phyloP scores from a whole-genome alignment of 2,888 invertebrate genomes.

The Invenusta paracnida region DNA sequence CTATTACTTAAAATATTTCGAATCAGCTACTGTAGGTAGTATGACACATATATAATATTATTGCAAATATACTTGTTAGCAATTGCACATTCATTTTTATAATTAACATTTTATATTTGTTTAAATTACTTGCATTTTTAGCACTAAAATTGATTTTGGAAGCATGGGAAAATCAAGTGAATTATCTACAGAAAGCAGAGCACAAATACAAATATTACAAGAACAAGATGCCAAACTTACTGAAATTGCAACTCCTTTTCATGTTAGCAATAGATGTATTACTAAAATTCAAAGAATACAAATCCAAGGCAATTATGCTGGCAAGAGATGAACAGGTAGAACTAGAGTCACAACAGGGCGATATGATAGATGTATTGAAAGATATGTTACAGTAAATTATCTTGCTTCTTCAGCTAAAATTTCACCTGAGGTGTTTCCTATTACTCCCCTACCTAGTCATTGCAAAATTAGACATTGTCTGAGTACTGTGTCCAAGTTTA shows the following conservation, averaged over 20 bases:
- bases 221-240: background rate
- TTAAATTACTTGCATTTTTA: background rate
- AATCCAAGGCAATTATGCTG: background rate
- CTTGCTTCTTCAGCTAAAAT: constrained; percentile 18
- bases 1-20: background rate
- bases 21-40: background rate
- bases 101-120: background rate
- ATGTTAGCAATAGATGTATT: background rate
- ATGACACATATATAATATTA: background rate
- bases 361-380: background rate
- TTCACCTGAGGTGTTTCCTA: background rate
- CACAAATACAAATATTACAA: background rate
- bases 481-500: background rate
- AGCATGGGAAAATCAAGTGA: background rate
- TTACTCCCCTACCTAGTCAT: background rate
- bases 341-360: background rate
- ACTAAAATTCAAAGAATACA: too few species aligned
- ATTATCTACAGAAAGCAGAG: background rate
- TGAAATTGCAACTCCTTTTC: background rate
- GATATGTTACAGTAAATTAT: background rate
- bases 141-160: background rate
- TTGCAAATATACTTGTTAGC: background rate
- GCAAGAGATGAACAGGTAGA: background rate
- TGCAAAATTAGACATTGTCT: background rate
- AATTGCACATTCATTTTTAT: background rate